Conservation (phyloP, 2,888 invertebrate species). For the Corbicula japonica region DNA sequence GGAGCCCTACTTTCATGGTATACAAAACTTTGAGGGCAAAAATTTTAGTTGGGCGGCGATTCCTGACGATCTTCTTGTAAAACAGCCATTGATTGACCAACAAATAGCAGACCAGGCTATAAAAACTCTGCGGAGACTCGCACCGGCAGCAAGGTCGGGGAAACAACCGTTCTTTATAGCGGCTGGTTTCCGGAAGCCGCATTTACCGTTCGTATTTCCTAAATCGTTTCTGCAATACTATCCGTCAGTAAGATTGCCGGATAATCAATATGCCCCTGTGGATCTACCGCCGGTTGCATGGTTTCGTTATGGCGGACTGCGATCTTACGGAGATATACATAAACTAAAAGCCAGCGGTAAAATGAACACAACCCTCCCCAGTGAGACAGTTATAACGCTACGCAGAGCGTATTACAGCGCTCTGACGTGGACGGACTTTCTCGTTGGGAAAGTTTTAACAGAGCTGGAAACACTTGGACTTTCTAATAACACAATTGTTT, state of each 20-base stretch:
- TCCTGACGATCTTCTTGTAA: constrained; percentile 73
- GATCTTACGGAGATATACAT: constrained; percentile 65
- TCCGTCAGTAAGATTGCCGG: constrained; percentile 68
- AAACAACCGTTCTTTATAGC: constrained; percentile 92
- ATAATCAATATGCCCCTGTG: constrained; percentile 72
- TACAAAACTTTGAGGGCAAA: constrained; percentile 90
- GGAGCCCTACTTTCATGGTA: constrained; percentile 52
- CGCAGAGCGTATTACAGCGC: constrained; percentile 72
- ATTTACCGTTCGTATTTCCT: constrained; percentile 94
- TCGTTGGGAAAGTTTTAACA: constrained; percentile 62
- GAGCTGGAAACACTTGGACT: constrained; percentile 66
- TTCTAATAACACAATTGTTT: constrained; percentile 69
- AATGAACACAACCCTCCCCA: constrained; percentile 75
- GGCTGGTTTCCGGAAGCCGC: constrained; percentile 96
- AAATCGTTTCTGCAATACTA: constrained; percentile 90
- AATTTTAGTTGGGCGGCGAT: constrained; percentile 88
- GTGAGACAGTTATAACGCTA: constrained; percentile 55
- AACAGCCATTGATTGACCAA: constrained; percentile 92
- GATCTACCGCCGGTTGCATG: constrained; percentile 75
- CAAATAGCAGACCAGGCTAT: constrained; percentile 90
- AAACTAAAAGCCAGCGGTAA: constrained; percentile 64
- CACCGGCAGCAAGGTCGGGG: constrained; percentile 40
- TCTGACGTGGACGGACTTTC: constrained; percentile 65
- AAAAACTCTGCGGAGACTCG: too few species aligned
- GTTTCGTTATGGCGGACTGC: constrained; percentile 67